These are phyloP conservation scores for Stegodyphus mimosarum DNA, from an alignment of 1,140 invertebrate species.

Conservation along the genomic window DNA sequence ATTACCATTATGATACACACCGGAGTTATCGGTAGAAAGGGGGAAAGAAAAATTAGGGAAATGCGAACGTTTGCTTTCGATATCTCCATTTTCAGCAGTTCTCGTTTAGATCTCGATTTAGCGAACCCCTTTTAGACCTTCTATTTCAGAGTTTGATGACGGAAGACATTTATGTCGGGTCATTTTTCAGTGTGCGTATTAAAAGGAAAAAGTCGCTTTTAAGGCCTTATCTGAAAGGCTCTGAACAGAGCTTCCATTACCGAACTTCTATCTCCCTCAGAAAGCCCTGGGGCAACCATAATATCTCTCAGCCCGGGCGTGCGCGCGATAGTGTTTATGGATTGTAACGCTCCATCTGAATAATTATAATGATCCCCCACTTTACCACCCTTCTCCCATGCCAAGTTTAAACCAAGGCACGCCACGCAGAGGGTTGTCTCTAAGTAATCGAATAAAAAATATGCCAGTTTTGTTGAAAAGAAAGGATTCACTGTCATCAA, in stretches of 20 bases:
- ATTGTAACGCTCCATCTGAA: slow-evolving; percentile 31
- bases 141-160: slow-evolving; percentile 31
- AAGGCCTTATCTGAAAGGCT: slow-evolving; percentile 23
- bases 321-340: slow-evolving; percentile 43
- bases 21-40: not conserved
- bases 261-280: slow-evolving; percentile 10
- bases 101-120: not conserved
- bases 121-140: not conserved
- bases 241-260: slow-evolving; percentile 45
- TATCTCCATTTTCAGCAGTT: not conserved
- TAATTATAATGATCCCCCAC: slow-evolving; percentile 40
- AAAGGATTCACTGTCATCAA: slow-evolving; percentile 29
- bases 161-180: slow-evolving; percentile 39
- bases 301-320: slow-evolving; percentile 16
- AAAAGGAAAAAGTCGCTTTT: slow-evolving; percentile 12
- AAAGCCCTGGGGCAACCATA: slow-evolving; percentile 5
- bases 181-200: slow-evolving; percentile 36
- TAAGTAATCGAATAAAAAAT: not conserved
- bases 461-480: slow-evolving; percentile 13
- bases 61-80: not conserved
- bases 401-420: not conserved
- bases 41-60: not conserved
- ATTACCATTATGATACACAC: not conserved
- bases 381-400: not conserved
- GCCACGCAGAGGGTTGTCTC: too few species aligned